Percentiles rank a stretch among this genome's conserved stretches.
Conservation (phyloP, 1,140 invertebrate genomes). For the Neotoxoptera formosana region DNA sequence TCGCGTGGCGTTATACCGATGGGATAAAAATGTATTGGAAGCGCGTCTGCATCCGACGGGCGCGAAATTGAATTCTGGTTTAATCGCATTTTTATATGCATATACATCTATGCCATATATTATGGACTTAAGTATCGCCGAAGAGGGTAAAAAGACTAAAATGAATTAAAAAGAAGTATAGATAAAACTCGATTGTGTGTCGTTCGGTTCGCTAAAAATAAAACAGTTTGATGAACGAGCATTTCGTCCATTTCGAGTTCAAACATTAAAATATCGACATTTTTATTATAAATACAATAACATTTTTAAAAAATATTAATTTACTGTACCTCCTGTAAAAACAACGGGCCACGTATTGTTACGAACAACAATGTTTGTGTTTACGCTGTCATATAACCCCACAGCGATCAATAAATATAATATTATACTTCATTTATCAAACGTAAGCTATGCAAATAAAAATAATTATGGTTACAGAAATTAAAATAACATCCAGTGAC, state of each 20-base stretch:
- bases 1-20: background rate
- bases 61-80: constrained; percentile 46
- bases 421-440: background rate
- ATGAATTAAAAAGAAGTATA: background rate
- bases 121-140: constrained; percentile 5
- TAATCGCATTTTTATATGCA: constrained; percentile 34
- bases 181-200: background rate
- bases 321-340: background rate
- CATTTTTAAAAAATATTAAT: background rate
- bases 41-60: constrained; percentile 38
- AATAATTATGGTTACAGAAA: constrained; percentile 15
- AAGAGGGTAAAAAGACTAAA: background rate
- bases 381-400: background rate
- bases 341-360: background rate
- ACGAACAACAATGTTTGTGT: background rate
- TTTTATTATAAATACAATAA: background rate
- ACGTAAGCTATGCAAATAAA: background rate
- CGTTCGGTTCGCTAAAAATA: background rate
- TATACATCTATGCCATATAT: background rate
- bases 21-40: background rate
- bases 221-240: background rate
- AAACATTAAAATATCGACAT: background rate
- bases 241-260: background rate
- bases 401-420: background rate
- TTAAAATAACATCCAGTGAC: background rate